Percentiles rank a stretch among this genome's conserved stretches.
Conservation (phyloP, 2,797 vertebrate species). For the Propithecus perrieri region DNA sequence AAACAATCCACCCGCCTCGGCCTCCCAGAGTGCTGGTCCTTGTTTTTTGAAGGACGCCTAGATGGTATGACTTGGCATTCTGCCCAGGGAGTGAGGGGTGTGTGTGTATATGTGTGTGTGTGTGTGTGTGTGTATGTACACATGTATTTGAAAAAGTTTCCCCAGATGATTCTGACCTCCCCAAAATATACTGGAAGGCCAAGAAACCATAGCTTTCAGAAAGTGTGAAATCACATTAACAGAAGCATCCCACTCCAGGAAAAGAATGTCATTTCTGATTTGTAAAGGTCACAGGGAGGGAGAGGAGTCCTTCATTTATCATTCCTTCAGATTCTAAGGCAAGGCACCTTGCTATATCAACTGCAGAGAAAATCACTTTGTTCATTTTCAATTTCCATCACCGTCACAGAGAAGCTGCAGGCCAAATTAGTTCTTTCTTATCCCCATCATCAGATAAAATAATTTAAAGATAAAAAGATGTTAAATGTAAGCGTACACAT, state of each 20-base stretch:
- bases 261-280: constrained; percentile 31
- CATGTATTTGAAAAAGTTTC: not conserved
- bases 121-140: not conserved
- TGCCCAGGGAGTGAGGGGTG: not conserved
- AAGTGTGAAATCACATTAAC: constrained; percentile 46
- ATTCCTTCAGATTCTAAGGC: not conserved
- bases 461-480: constrained; percentile 1
- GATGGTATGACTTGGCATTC: not conserved
- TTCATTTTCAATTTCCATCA: not conserved
- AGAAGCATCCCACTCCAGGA: not conserved
- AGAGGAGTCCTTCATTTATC: not conserved
- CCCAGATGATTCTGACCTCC: not conserved
- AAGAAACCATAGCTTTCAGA: constrained; percentile 21
- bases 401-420: not conserved
- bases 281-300: not conserved
- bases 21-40: too few relatives aligned
- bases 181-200: not conserved
- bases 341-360: not conserved
- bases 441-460: not conserved
- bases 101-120: not conserved
- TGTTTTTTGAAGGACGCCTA: not conserved
- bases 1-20: too few relatives aligned
- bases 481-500: not conserved
- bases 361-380: not conserved
- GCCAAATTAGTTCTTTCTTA: not conserved